Base-by-base conservation (phyloP, 2,888 invertebrate genomes). In the Leptura quadrifasciata region DNA sequence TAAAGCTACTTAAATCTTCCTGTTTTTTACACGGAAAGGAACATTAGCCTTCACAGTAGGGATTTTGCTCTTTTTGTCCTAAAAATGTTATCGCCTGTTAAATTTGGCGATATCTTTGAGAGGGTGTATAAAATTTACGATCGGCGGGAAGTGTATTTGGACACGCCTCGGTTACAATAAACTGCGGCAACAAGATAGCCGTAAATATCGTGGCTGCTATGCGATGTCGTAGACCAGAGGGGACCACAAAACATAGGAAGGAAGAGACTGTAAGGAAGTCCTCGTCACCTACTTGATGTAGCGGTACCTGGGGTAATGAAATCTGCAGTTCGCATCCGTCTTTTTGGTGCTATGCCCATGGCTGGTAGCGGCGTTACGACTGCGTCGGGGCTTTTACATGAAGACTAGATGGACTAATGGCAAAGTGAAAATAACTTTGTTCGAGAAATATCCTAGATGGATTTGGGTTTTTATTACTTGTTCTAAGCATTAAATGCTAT, bases 251-350 rank as follows among this genome's bases (percentile, higher is more conserved):
- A 77, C 70, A 70, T 71, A 77, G 78, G 78, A 78, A 79, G 79
- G 76, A 78, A 73, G 76, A 70, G 74, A 61, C 75, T 63, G 75
- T 75, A 79, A 78, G 80, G 78, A 81, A 79, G 73, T 73, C 67
- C 77, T 80, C 78, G 78, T 80, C 81, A 80, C 78, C 76, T 76
- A 77, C 77, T 80, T 75, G 81, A 78, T 78, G 72, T 71, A 52
- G 27, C 31, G 58, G 39, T 58, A 69, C 69, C 58, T 39, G 69
- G 58, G 35, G 35, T 69, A 69, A 69, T 55, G 69, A 69, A 57
- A 60, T 31, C 58, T 58, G 39, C 17, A 69, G 69, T 12, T 20
- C 20, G 58, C 69, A 39, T 57, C 17, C 58, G 69, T 39, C 58
- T 57, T 69, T 69, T 35, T n/a, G 47, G 52, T 9, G 18, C 57